Conservation (phyloP, 1,140 invertebrate genomes). For the Meloidogyne chitwoodi region DNA sequence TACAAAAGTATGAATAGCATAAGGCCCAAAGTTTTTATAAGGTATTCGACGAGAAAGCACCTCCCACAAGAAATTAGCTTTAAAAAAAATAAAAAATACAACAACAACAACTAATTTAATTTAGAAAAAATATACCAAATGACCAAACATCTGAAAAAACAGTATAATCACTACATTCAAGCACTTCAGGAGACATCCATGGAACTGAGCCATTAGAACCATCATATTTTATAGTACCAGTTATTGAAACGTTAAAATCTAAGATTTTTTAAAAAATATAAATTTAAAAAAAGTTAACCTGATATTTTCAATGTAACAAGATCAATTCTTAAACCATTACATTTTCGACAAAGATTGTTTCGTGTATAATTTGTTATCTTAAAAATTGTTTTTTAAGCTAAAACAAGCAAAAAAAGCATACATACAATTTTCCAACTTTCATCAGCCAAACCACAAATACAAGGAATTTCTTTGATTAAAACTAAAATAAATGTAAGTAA, state of each 20-base stretch:
- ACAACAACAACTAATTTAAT: not conserved
- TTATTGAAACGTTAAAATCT: constrained; percentile 12
- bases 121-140: constrained; percentile 1
- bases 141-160: constrained; percentile 18
- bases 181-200: constrained; percentile 32
- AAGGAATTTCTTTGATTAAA: constrained; percentile 30
- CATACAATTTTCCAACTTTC: constrained; percentile 21
- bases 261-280: not conserved
- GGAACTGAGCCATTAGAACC: constrained; percentile 25
- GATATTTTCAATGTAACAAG: constrained; percentile 26
- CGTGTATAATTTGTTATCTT: not conserved
- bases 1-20: not conserved
- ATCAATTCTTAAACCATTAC: constrained; percentile 21
- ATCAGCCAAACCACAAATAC: constrained; percentile 15
- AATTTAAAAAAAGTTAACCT: constrained; percentile 2
- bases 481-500: constrained; percentile 15
- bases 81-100: not conserved
- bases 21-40: not conserved
- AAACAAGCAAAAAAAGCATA: not conserved
- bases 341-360: constrained; percentile 9
- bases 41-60: constrained; percentile 24
- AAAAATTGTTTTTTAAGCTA: not conserved
- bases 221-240: not conserved
- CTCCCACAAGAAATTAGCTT: constrained; percentile 26
- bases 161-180: constrained; percentile 2